Base-by-base conservation (phyloP, 1,140 invertebrate genomes). In the Zaprionus nigranus region DNA sequence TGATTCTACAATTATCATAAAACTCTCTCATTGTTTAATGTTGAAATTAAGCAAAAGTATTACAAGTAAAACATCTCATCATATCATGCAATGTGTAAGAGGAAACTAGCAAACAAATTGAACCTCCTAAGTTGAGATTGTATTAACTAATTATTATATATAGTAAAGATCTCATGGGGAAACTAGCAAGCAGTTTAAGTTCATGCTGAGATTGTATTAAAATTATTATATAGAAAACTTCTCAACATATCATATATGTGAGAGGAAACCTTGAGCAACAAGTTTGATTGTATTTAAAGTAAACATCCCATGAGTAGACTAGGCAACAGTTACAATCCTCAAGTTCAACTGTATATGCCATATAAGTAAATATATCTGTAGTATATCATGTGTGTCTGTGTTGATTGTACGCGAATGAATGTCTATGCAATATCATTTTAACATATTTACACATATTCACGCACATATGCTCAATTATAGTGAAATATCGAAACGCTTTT, bases 401-500 rank as follows among this genome's bases (percentile, higher is more conserved):
- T 65, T 53, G 36, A 51, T 56, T 56, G 38, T 40, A 40, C 15
- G 38, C 15, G 38, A 40, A 40, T 40, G 53, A 56, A 28, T 56
- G 53, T 56, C 53, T 56, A 56, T 28, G 53, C 53, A 26, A 30
- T 56, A 30, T 56, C 22, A 56, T 53, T 56, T n/a, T 7, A 46
- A 56, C 22, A 13, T 20, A 11, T 56, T 24, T 56, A 56, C 15
- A 56, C 13, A 54, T 54, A 56, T 28, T 56, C 53, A 28, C 53
- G 38, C 56, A 58, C 26, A 3, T 66, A 54, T 66, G 64, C 64
- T 66, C 64, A 66, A 66, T 66, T 66, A 57, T 24, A 22, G 24
- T 43, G 49, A 43, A 65, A 15, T 54, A 56, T 43, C 34, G 17
- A 65, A 65, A 56, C 51, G 53, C 63, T 56, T 65, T 65, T 54